These are phyloP conservation scores for Myotis yumanensis DNA, from an alignment of 2,113 vertebrate species.

Conservation along the genomic window DNA sequence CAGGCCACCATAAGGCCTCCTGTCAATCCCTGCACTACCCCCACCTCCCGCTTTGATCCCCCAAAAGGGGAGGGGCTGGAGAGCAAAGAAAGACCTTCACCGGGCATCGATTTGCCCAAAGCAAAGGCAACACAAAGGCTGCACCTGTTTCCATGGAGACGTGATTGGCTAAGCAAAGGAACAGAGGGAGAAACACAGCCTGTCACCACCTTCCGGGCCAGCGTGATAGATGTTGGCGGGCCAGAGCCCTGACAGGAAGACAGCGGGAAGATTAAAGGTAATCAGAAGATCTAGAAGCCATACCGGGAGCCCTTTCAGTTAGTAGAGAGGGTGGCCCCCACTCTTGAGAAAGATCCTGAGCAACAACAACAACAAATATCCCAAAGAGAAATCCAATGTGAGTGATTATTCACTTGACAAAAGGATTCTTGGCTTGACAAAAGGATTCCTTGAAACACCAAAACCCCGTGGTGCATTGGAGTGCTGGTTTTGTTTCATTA, in stretches of 20 bases:
- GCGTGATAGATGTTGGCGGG: slow-evolving; percentile 79
- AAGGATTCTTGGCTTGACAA: slow-evolving; percentile 59
- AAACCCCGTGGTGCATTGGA: background rate
- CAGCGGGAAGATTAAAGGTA: slow-evolving; percentile 75
- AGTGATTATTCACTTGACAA: slow-evolving; percentile 42
- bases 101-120: slow-evolving; percentile 75
- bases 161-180: slow-evolving; percentile 75
- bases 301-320: background rate
- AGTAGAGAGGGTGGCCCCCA: background rate
- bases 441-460: slow-evolving; percentile 56
- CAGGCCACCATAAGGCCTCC: slow-evolving; percentile 1
- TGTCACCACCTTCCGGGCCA: slow-evolving; percentile 67
- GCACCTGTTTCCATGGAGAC: slow-evolving; percentile 84
- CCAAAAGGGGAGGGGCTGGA: background rate
- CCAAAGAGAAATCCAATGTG: slow-evolving; percentile 39
- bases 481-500: background rate
- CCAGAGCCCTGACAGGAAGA: slow-evolving; percentile 71
- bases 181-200: slow-evolving; percentile 72
- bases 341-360: slow-evolving; percentile 39
- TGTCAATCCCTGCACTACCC: background rate
- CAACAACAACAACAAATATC: background rate
- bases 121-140: slow-evolving; percentile 78
- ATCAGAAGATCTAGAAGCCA: slow-evolving; percentile 53
- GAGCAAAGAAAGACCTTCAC: slow-evolving; percentile 47
- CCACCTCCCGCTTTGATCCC: slow-evolving; percentile 62